Percentiles rank a stretch among this genome's conserved stretches.
These are phyloP conservation scores for Patella ulyssiponensis DNA, from an alignment of 2,888 invertebrate genomes.

Conservation along the genomic window DNA sequence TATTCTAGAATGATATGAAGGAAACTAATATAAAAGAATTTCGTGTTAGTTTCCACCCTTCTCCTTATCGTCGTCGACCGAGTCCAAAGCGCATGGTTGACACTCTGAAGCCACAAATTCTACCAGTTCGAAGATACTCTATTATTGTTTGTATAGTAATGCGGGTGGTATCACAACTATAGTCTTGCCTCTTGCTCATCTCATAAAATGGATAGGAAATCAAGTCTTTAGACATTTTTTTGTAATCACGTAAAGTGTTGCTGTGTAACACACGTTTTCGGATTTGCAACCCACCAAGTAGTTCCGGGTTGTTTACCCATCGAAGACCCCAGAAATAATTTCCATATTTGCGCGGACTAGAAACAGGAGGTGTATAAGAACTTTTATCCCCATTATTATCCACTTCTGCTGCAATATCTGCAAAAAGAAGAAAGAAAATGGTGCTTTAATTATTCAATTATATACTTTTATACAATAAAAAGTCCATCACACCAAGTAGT, in stretches of 20 bases:
- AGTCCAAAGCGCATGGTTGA: constrained; percentile 28
- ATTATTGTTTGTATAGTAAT: constrained; percentile 24
- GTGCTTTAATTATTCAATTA: too few species aligned
- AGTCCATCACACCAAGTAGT: too few species aligned
- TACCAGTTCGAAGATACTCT: constrained; percentile 26
- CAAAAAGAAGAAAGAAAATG: too few species aligned
- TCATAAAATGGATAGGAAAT: neutral
- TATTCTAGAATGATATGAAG: too few species aligned
- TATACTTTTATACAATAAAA: too few species aligned
- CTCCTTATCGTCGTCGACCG: constrained; percentile 20
- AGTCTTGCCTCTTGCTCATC: constrained; percentile 9
- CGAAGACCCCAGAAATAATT: neutral
- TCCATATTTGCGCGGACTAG: neutral
- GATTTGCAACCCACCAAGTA: neutral
- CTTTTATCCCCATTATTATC: too few species aligned
- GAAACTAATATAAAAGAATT: neutral
- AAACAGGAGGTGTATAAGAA: too few species aligned
- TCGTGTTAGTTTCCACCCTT: neutral
- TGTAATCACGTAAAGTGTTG: neutral
- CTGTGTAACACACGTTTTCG: neutral
- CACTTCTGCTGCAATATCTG: too few species aligned
- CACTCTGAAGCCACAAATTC: constrained; percentile 30
- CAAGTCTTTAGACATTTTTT: neutral
- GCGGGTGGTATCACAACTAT: constrained; percentile 22
- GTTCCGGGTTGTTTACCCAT: neutral